These are phyloP conservation scores for Notolepis coatsorum DNA, from an alignment of 2,797 vertebrate species.

Conservation along the genomic window DNA sequence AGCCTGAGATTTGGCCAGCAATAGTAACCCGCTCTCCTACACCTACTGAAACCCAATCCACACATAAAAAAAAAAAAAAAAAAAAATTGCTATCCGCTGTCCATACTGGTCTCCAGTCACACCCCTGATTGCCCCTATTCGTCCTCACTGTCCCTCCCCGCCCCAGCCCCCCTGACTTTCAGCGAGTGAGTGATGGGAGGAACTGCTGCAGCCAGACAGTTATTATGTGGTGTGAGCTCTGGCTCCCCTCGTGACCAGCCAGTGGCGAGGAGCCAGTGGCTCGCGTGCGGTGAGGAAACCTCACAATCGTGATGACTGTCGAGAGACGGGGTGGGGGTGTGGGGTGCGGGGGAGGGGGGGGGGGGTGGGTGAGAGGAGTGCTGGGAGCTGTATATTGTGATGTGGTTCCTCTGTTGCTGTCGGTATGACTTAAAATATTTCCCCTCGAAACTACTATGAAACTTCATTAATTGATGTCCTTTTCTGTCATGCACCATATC, in stretches of 20 bases:
- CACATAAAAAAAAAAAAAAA: too few species aligned
- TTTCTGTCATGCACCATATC: conserved; percentile 2
- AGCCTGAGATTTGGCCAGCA: too few species aligned
- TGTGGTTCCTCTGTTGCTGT: conserved; percentile 69
- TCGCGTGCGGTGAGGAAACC: conserved; percentile 76
- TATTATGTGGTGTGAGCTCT: conserved; percentile 80
- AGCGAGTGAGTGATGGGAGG: conserved; percentile 74
- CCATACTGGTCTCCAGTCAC: conserved; percentile 26
- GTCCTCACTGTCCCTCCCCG: conserved; percentile 53
- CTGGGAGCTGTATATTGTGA: conserved; percentile 67
- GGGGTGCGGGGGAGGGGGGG: neutral
- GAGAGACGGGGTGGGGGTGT: too few species aligned
- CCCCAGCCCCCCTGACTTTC: conserved; percentile 79
- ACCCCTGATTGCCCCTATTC: conserved; percentile 27
- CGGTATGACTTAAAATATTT: conserved; percentile 60
- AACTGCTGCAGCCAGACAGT: conserved; percentile 73
- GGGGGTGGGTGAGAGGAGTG: conserved; percentile 25
- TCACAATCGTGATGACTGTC: conserved; percentile 69
- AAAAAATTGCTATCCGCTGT: too few species aligned
- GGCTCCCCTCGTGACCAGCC: conserved; percentile 66
- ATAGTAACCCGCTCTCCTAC: too few species aligned
- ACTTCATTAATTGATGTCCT: too few species aligned
- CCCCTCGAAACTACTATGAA: too few species aligned
- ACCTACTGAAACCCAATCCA: neutral
- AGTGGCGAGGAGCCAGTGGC: conserved; percentile 72